Evolutionary conservation across 2,888 invertebrate genomes (phyloP), one percentile per base, ranked within the genome.

Genomic region (Drosophila dives): DNA sequence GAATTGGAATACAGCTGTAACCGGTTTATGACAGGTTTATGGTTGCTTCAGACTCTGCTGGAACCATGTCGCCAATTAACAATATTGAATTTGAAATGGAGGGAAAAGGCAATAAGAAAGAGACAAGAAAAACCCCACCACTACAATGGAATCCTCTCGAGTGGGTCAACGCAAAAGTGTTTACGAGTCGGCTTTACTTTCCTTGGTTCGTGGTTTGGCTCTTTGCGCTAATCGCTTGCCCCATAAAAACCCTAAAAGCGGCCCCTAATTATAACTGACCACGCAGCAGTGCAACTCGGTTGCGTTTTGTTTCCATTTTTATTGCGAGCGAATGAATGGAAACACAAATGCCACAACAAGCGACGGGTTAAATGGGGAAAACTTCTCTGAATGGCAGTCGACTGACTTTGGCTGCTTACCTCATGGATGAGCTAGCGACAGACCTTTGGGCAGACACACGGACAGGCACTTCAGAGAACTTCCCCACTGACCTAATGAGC

Each of bases 401-500:
- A 78, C 66, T 50, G 70, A 60, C 56, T 75, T 75, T 64, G 64
- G 38, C 59, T 33, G 64, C 42, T 60, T 64, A 53, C 72, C 72
- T 73, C 77, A 66, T 72, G 64, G 75, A 72, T 61, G 49, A 67
- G 58, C 51, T 42, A 65, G 53, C 20, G 56, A 59, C 33, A 33
- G 53, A 54, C 34, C 20, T 34, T 34, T 23, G 6, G 26, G 60
- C 68, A 48, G 33, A 62, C 65, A 60, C 59, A 38, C 26, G 42
- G 36, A 54, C 32, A 62, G 45, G 50, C 49, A 53, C 60, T 69
- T 56, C 60, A 29, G 50, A 65, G 40, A 78, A 77, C 59, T 74
- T 66, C 71, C 78, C 75, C 83, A 89, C 75, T 91, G 91, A 91
- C 91, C 92, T 89, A 91, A 92, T 91, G 91, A 89, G 83, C 91